phyloP scores from a whole-genome alignment of 2,797 vertebrate species.

The Tamandua tetradactyla region DNA sequence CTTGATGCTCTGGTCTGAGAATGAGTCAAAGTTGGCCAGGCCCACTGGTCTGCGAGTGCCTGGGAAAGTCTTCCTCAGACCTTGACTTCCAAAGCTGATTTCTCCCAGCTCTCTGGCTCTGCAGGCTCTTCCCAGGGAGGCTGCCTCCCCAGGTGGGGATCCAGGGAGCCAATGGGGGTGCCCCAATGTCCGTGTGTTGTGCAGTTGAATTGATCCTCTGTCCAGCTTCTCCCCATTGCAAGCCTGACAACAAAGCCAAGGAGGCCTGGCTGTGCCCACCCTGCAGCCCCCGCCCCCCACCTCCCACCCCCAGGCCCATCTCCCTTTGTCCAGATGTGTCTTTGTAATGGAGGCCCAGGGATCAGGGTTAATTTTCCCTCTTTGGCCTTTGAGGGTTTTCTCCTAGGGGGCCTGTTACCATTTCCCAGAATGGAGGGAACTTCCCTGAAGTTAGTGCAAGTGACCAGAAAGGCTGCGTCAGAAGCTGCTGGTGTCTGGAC shows the following conservation, averaged over 20 bases:
- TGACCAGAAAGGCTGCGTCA: background rate
- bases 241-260: background rate
- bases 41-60: conserved; percentile 78
- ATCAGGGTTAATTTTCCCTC: background rate
- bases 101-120: background rate
- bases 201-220: background rate
- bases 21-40: conserved; percentile 80
- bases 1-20: conserved; percentile 65
- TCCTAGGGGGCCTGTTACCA: background rate
- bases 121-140: background rate
- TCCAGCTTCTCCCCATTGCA: too few relatives aligned
- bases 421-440: background rate
- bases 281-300: background rate
- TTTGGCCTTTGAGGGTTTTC: background rate
- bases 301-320: background rate
- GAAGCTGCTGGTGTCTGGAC: background rate
- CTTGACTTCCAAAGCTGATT: background rate
- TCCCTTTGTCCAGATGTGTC: accelerated
- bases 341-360: background rate
- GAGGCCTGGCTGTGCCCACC: background rate
- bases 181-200: background rate
- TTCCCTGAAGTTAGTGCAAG: accelerated
- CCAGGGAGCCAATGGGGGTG: background rate
- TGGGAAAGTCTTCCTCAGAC: conserved; percentile 77
- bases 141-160: background rate